Evolutionary conservation across 2,888 invertebrate species (phyloP), one percentile per base, ranked within the genome.

Genomic region (Pseudococcus longispinus): DNA sequence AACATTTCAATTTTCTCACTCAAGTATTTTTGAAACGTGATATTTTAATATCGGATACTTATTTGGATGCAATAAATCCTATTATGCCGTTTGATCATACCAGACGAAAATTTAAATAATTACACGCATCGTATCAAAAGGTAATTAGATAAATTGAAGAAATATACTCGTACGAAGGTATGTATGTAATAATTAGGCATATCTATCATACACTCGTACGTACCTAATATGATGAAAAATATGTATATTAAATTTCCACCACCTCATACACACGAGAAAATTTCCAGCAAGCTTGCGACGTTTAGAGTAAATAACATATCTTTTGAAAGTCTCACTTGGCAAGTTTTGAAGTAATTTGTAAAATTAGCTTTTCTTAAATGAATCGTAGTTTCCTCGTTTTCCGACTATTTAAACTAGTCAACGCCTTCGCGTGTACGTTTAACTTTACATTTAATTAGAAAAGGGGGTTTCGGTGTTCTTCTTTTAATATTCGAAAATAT

Each of bases 301-400:
- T 23, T 20, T 20, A 23, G 8, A 60, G 15, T 1, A 60, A 60
- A 60, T 60, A 60, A 23, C 60, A 51, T 60, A 60, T 60, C 20
- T 60, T 60, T 60, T 60, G 60, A 60, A 60, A 60, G 23, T 60
- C 60, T 60, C 23, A 23, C 23, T 23, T 8, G 60, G 15, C 13
- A 60, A 60, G 23, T 60, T 60, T 60, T 60, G 23, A 60, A 60
- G 60, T 60, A 2, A 60, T 60, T 60, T 60, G 60, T 20, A 60
- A 60, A 60, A 60, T 60, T 60, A 60, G 13, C 60, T 60, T 60
- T 60, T 60, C 60, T 60, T 60, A 60, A 60, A 60, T 60, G 60
- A 23, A 60, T 60, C 60, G 23, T 60, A 60, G 20, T 60, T 60
- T 6, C 60, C 23, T 60, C 60, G 20, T 60, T 60, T 60, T 15